Evolutionary conservation across 1,140 invertebrate species (phyloP), one percentile per base, ranked within the genome.

Genomic region (Tetragonula clypearis): DNA sequence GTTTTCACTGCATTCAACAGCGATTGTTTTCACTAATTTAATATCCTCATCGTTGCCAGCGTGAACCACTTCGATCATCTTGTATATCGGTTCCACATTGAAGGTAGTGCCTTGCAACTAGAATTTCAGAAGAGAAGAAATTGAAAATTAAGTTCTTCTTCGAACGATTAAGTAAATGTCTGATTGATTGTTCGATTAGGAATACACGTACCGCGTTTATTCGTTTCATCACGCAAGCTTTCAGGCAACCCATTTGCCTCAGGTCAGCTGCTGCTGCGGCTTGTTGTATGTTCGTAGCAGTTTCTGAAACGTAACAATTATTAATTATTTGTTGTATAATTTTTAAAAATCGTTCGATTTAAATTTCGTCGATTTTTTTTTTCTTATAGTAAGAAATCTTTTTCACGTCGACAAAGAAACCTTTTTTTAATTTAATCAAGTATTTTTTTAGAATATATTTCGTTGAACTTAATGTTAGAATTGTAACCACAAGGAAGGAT

Each of bases 181-280:
- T 8, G 26, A 76, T 19, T n/a, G 26, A 35, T 19, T 15, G 12
- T 26, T 76, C n/a, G 2, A n/a, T 23, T 17, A 8, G 26, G 14
- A 19, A 12, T 75, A 4, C 49, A 58, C 86, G 65, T 21, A 87
- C 86, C 1, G 71, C 19, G 1, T 23, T 14, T 4, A 85, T 35
- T 58, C 82, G 65, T n/a, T 77, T 85, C 86, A 87, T 87, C 21
- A 87, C 77, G 30, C 86, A 87, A 2, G 53, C 82, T 41, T 84
- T 84, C 71, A 87, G 0, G 41, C 86, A 87, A 19, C 82, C 77
- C 30, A 84, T 8, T 8, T 49, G 19, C 6, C 12, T 56, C 1
- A n/a, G 8, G 21, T 85, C 71, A 1, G 41, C 21, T 9, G 1
- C 19, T 2, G 1, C 14, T 1, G 1, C 3, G 1, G 21, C 14